A percentile compares a stretch with the other conserved stretches of the same genome.
Evolutionary conservation across 2,888 invertebrate genomes (phyloP).

Genomic region (Ischnura elegans): DNA sequence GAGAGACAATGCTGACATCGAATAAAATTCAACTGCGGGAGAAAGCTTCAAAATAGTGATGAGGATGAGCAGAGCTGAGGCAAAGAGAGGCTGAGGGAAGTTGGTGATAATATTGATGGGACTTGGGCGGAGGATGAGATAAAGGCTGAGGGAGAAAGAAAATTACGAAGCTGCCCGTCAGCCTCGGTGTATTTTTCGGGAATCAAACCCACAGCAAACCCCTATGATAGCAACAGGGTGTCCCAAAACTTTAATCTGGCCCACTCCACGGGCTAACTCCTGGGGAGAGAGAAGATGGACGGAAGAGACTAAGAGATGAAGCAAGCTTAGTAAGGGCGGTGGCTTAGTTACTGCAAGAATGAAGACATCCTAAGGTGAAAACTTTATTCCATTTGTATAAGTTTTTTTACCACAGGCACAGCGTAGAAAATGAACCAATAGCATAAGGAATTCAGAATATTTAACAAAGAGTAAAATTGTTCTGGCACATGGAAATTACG

Average conservation of each 20-base stretch:
- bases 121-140: constrained; percentile 42
- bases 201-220: constrained; percentile 5
- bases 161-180: constrained; percentile 45
- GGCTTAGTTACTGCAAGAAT: background rate
- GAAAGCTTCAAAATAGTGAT: background rate
- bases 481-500: too few relatives aligned
- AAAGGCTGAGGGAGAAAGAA: background rate
- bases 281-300: constrained; percentile 19
- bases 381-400: too few relatives aligned
- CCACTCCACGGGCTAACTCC: too few relatives aligned
- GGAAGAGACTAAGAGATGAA: constrained; percentile 32
- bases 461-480: too few relatives aligned
- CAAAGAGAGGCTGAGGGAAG: background rate
- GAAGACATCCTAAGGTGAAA: background rate
- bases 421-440: too few relatives aligned
- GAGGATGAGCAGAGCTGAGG: background rate
- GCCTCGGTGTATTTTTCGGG: constrained; percentile 39
- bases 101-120: too few relatives aligned
- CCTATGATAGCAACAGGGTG: background rate
- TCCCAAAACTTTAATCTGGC: constrained; percentile 58
- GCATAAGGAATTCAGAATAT: too few relatives aligned
- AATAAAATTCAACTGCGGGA: background rate
- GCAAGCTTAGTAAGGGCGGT: background rate
- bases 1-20: background rate
- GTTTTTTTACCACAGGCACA: too few relatives aligned